A percentile compares a stretch with the other conserved stretches of the same genome.
phyloP scores from a whole-genome alignment of 2,888 invertebrate genomes.

The Andrena chrysosceles region DNA sequence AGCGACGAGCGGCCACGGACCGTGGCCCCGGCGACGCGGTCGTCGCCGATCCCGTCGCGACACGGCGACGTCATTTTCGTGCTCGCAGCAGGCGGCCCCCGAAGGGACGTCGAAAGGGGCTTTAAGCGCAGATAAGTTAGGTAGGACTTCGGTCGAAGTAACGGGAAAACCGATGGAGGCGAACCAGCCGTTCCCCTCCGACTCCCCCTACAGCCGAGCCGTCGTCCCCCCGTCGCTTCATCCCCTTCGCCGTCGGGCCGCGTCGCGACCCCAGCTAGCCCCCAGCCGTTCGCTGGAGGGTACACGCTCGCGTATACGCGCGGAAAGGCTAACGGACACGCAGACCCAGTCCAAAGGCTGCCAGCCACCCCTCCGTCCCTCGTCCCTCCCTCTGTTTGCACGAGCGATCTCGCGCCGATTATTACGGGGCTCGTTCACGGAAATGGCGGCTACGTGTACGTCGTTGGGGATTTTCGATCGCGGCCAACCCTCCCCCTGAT shows the following conservation, averaged over 20 bases:
- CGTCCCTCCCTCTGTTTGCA: conserved; percentile 58
- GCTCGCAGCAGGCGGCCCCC: conserved; percentile 70
- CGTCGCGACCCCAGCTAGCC: conserved; percentile 18
- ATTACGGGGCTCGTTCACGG: conserved; percentile 62
- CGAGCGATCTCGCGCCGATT: conserved; percentile 69
- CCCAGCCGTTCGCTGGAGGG: conserved; percentile 38
- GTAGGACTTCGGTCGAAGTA: conserved; percentile 66
- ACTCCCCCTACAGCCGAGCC: conserved; percentile 8
- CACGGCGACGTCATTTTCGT: conserved; percentile 67
- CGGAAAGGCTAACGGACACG: conserved; percentile 67
- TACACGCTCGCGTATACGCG: conserved; percentile 48
- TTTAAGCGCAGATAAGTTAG: conserved; percentile 69
- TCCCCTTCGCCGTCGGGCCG: conserved; percentile 25
- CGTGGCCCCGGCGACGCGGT: conserved; percentile 1
- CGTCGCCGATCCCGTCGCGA: conserved; percentile 61
- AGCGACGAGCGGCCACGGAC: not conserved
- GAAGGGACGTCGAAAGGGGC: conserved; percentile 65
- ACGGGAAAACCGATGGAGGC: conserved; percentile 68
- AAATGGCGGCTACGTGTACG: conserved; percentile 53
- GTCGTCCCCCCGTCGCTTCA: not conserved
- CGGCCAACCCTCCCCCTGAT: conserved; percentile 1
- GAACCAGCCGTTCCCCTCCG: conserved; percentile 16
- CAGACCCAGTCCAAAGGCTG: conserved; percentile 24
- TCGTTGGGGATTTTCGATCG: conserved; percentile 56
- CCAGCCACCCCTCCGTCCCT: not conserved